Base-by-base conservation (phyloP, 1,140 invertebrate genomes). In the Heliconius hermathena region DNA sequence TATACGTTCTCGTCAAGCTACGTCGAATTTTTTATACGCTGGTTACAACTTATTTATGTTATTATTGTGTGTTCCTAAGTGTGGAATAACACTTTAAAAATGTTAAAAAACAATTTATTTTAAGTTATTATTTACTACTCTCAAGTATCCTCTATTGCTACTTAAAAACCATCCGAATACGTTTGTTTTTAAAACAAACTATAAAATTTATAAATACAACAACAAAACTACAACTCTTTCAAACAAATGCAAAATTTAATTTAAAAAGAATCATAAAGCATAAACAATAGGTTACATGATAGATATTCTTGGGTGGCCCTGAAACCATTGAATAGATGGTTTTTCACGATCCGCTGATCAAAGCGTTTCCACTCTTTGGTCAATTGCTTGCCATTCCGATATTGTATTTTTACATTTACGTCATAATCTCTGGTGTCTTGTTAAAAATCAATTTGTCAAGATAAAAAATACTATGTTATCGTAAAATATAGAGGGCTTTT, bases 291-390 rank as follows among this genome's bases (percentile, higher is more conserved):
- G 22, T 20, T 49, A 41, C 46, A 52, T 13, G 49, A 52, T 52
- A 49, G n/a, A 41, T 77, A 57, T 72, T 75, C 70, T 70, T 75
- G 26, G 57, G 36, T 82, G 88, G 82, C 89, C 90, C 84, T 92
- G 90, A 90, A 90, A 85, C 79, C 87, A 81, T 75, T 89, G 83
- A 83, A 82, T 90, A 81, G 84, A 75, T 81, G 82, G 0, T 46
- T 87, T 87, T 90, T 85, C 81, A 90, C 84, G 87, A 81, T 83
- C 86, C 86, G 81, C 79, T 88, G 80, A 82, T 88, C 90, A 91
- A 92, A 92, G 86, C 85, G 88, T 90, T 91, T 89, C 89, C 90
- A 89, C 84, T 89, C 84, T 84, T 84, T 85, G 78, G 79, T 8
- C 82, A 85, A 89, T 89, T 82, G 84, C 85, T 87, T 87, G 85